phyloP scores from a whole-genome alignment of 1,140 invertebrate species.

The Melipona quadrifasciata region DNA sequence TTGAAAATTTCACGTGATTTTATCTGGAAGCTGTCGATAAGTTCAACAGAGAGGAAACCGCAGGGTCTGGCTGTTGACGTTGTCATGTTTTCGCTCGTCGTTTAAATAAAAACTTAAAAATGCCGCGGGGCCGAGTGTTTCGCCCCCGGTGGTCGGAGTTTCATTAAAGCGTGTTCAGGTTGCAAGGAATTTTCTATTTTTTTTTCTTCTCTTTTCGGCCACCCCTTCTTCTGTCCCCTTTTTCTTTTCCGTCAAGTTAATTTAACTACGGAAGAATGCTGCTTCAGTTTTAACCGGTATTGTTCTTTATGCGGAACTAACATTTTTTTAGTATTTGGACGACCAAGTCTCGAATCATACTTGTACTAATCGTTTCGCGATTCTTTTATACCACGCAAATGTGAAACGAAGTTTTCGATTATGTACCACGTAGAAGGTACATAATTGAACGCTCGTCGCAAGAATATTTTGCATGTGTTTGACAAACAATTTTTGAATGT shows the following conservation, averaged over 20 bases:
- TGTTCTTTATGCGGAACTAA: not conserved
- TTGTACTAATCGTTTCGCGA: not conserved
- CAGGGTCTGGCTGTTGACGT: too few relatives aligned
- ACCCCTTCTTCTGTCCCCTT: too few relatives aligned
- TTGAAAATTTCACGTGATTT: not conserved
- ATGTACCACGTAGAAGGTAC: not conserved
- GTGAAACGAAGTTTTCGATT: not conserved
- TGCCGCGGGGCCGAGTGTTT: not conserved
- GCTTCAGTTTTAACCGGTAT: not conserved
- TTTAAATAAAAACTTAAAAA: conserved; percentile 28
- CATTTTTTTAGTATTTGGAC: not conserved
- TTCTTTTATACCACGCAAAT: not conserved
- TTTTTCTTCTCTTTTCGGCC: too few relatives aligned
- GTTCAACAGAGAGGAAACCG: not conserved
- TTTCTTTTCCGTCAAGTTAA: not conserved
- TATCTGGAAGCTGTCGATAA: not conserved
- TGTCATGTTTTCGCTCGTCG: not conserved
- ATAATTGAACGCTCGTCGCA: too few relatives aligned
- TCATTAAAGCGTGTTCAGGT: not conserved
- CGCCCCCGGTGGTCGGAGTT: not conserved
- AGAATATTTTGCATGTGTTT: too few relatives aligned
- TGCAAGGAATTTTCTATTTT: not conserved
- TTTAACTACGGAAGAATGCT: not conserved
- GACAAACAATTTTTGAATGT: too few relatives aligned
- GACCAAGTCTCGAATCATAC: not conserved